These are phyloP conservation scores for Hipparchia semele DNA, from an alignment of 2,888 invertebrate genomes.

Conservation along the genomic window DNA sequence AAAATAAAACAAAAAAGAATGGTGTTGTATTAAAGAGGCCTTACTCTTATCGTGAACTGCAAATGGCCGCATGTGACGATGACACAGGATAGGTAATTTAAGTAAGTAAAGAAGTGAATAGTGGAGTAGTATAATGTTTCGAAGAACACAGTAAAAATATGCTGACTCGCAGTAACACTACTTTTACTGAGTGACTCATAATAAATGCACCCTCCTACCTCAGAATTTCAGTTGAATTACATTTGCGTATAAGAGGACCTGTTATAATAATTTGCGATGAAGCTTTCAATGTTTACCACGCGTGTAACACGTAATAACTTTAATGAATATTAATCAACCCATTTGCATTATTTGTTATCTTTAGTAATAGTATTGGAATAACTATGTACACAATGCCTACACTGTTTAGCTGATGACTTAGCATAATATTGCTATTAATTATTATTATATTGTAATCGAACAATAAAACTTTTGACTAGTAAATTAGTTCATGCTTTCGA, in stretches of 20 bases:
- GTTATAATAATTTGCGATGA: slow-evolving; percentile 12
- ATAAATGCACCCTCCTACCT: no score
- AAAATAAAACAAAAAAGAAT: no score
- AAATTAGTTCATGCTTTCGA: background rate
- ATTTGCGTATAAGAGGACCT: slow-evolving; percentile 10
- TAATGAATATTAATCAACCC: slow-evolving; percentile 22
- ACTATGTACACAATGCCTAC: background rate
- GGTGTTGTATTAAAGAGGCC: no score
- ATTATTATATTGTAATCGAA: background rate
- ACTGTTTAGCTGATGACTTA: slow-evolving; percentile 2
- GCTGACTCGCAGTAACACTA: no score
- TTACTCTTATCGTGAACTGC: no score
- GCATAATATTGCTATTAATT: background rate
- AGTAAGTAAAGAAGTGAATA: no score
- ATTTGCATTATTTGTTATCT: slow-evolving; percentile 23
- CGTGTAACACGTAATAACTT: slow-evolving; percentile 9
- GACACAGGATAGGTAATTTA: no score
- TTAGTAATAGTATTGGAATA: slow-evolving; percentile 13
- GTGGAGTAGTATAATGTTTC: no score
- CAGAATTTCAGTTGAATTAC: background rate
- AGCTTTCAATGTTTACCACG: background rate
- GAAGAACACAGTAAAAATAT: no score
- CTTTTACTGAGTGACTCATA: no score
- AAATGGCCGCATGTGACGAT: no score
- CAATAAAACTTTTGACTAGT: background rate